phyloP scores from a whole-genome alignment of 2,888 invertebrate genomes.

The Onchidella celtica region DNA sequence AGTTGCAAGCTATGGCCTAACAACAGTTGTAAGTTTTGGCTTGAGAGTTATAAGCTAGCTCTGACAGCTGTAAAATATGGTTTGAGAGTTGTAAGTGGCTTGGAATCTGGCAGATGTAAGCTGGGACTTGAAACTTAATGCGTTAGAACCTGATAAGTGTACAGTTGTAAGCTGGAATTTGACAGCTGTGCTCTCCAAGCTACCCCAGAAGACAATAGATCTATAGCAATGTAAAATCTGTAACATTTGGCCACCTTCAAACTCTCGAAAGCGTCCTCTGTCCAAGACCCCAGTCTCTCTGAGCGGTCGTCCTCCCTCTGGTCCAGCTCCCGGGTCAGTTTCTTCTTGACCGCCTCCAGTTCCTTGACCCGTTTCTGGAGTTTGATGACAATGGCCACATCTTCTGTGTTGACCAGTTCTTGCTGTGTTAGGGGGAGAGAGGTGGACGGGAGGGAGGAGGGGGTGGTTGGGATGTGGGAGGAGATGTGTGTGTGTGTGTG shows the following conservation, averaged over 20 bases:
- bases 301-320: slow-evolving; percentile 84
- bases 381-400: slow-evolving; percentile 86
- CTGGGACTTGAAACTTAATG: too few species aligned
- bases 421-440: slow-evolving; percentile 53
- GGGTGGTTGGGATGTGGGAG: background rate
- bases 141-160: too few species aligned
- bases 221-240: too few species aligned
- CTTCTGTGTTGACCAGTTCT: slow-evolving; percentile 62
- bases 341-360: slow-evolving; percentile 84
- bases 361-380: slow-evolving; percentile 84
- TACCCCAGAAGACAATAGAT: too few species aligned
- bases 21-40: too few species aligned
- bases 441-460: background rate
- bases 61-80: too few species aligned
- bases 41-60: too few species aligned
- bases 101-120: too few species aligned
- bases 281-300: slow-evolving; percentile 7
- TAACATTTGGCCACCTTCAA: slow-evolving; percentile 60
- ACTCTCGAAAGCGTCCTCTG: slow-evolving; percentile 56
- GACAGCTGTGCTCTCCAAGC: too few species aligned
- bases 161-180: too few species aligned
- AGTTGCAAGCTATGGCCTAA: too few species aligned
- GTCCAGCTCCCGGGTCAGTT: slow-evolving; percentile 89
- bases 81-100: too few species aligned
- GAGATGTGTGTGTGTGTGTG: background rate